Base-by-base conservation (phyloP, 2,888 invertebrate genomes). In the Phortica magna region DNA sequence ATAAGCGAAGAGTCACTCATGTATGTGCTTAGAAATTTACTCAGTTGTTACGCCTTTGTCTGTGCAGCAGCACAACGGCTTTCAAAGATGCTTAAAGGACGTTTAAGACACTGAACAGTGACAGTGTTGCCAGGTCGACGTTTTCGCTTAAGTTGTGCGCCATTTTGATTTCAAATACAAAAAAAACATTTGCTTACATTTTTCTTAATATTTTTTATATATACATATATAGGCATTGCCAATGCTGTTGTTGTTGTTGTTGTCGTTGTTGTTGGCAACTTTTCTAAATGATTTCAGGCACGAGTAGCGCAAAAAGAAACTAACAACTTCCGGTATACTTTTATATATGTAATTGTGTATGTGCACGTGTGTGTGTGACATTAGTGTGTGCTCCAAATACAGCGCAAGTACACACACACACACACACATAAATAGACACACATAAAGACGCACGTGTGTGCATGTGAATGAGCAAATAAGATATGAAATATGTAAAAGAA, bases 281-380 rank as follows among this genome's bases (percentile, higher is more conserved):
- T 59, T 59, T 48, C 1, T 48, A 9, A n/a, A 59, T 59, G 59
- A 12, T 19, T 59, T 59, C 7, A 59, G 59, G 59, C 59, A 59
- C 59, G 59, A 59, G 59, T n/a, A n/a, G n/a, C 14, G 14, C 7
- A 48, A 48, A 9, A 48, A 48, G 48, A 48, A 59, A 59, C 59
- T 59, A 59, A 59, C 59, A 59, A 59, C 59, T 59, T 59, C 59
- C 59, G 59, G 59, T 59, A 19, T 17, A 59, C n/a, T 17, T 59
- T 59, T 17, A 12, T 9, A 2, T n/a, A n/a, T n/a, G n/a, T n/a
- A n/a, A n/a, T n/a, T 59, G 59, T 59, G 7, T n/a, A 7, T n/a
- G n/a, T n/a, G 53, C 2, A 3, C 3, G n/a, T 53, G n/a, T 3
- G 53, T n/a, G 53, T 53, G 53, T 19, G 59, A 59, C 48, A 14